Base-by-base conservation (phyloP, 1,140 invertebrate genomes). In the Zaprionus gabonicus region DNA sequence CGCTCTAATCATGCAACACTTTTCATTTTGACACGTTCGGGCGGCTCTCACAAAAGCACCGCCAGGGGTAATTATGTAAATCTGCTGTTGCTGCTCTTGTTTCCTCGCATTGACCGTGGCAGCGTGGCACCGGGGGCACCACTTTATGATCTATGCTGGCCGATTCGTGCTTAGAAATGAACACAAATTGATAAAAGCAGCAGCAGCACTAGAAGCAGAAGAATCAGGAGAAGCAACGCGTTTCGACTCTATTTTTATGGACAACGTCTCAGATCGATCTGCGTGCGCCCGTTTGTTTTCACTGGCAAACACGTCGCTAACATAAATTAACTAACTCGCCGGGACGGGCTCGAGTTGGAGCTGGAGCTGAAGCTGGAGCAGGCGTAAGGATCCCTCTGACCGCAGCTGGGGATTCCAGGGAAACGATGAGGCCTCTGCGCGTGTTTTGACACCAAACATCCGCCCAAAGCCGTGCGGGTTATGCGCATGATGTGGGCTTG, bases 1-100 rank as follows among this genome's bases (percentile, higher is more conserved):
- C 84, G 87, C 78, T 78, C 84, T 87, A 87, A 87, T 87, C 84
- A 87, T 87, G 84, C 84, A 87, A 87, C 84, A 88, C 84, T 88
- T 87, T 87, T 87, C 84, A 87, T 87, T 87, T 87, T 84, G 84
- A 87, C 84, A 87, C 84, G 84, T 87, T 87, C 78, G 73, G 75
- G 71, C 83, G 84, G 83, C 84, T 75, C 80, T 65, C 71, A 76
- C 76, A 76, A 86, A 88, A 84, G 81, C 74, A 78, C 81, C 81
- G 84, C 81, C 78, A 87, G 84, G 84, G 81, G 84, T 84, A 87
- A 87, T 87, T 87, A 87, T 87, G 84, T 84, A 83, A 87, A 87
- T 87, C 87, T 74, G 55, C 27, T 13, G 31, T 46, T 53, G 53
- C 55, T 77, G 58, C 46, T 57, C 55, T 63, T 36, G 55, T 56